Evolutionary conservation across 2,888 invertebrate genomes (phyloP).

Genomic region (Imbricaverruca yamaguchii): DNA sequence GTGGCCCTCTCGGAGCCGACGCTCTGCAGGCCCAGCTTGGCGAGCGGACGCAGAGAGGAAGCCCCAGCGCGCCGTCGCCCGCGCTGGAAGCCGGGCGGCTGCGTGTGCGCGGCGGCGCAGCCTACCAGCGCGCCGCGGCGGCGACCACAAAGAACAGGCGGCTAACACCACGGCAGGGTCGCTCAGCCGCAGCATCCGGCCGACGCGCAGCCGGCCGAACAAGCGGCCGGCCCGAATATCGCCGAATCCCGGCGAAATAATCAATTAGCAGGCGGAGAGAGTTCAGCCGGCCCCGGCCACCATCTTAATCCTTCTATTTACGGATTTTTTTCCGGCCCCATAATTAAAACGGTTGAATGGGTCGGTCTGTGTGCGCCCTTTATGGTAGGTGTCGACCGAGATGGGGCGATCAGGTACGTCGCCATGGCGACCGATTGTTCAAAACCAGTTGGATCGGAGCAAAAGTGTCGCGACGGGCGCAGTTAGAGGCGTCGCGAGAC

Average conservation of each 20-base stretch:
- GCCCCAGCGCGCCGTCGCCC: not conserved
- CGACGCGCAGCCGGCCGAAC: too few relatives aligned
- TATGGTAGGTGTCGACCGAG: slow-evolving; percentile 4
- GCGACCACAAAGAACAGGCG: not conserved
- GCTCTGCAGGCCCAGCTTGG: too few relatives aligned
- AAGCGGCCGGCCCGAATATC: not conserved
- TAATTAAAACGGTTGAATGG: slow-evolving; percentile 13
- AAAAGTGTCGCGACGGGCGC: not conserved
- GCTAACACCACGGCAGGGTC: not conserved
- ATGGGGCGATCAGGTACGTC: not conserved
- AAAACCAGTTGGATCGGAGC: slow-evolving; percentile 5
- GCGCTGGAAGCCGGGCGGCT: not conserved
- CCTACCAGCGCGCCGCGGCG: not conserved
- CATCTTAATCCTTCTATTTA: slow-evolving; percentile 20
- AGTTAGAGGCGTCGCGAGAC: not conserved
- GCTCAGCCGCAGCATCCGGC: not conserved
- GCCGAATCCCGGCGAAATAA: not conserved
- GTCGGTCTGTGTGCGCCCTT: not conserved
- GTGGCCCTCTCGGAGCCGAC: too few relatives aligned
- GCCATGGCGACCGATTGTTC: slow-evolving; percentile 14
- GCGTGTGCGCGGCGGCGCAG: not conserved
- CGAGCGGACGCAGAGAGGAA: too few relatives aligned
- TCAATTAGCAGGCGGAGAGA: not conserved
- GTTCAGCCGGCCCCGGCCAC: not conserved
- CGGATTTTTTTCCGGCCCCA: not conserved